Percentiles rank a stretch among this genome's conserved stretches.
phyloP scores from a whole-genome alignment of 2,888 invertebrate genomes.

The Tipula unca region DNA sequence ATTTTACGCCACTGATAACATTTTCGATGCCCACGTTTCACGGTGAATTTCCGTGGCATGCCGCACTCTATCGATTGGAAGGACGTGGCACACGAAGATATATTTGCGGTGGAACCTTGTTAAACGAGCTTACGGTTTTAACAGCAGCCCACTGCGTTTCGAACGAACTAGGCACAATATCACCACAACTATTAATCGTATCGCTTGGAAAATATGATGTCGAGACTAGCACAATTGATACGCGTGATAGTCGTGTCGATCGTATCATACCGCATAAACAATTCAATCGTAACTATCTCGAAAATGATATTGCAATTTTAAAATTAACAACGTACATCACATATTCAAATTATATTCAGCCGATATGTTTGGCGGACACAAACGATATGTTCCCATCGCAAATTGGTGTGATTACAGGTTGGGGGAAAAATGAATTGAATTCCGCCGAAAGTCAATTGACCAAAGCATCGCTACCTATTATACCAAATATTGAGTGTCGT shows the following conservation, averaged over 20 bases:
- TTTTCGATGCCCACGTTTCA: not conserved
- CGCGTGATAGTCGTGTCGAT: constrained; percentile 32
- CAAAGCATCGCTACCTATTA: constrained; percentile 33
- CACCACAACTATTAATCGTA: constrained; percentile 33
- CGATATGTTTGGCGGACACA: constrained; percentile 33
- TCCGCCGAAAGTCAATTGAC: constrained; percentile 25
- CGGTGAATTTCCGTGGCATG: not conserved
- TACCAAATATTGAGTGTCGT: constrained; percentile 34
- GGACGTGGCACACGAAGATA: constrained; percentile 26
- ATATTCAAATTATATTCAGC: constrained; percentile 35
- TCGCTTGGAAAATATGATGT: constrained; percentile 23
- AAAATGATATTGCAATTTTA: constrained; percentile 27
- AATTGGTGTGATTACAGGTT: constrained; percentile 27
- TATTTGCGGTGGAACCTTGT: constrained; percentile 40
- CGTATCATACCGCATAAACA: constrained; percentile 22
- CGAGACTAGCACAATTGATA: constrained; percentile 31
- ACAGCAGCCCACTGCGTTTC: constrained; percentile 35
- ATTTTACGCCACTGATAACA: not conserved
- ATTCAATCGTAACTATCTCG: constrained; percentile 19
- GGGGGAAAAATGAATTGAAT: constrained; percentile 35
- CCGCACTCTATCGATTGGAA: not conserved
- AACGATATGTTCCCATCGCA: not conserved
- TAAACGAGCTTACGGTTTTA: constrained; percentile 35
- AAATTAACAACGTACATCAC: constrained; percentile 34
- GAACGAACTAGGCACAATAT: constrained; percentile 29